Evolutionary conservation across 2,888 invertebrate genomes (phyloP).

Genomic region (Drymonia ruficornis): DNA sequence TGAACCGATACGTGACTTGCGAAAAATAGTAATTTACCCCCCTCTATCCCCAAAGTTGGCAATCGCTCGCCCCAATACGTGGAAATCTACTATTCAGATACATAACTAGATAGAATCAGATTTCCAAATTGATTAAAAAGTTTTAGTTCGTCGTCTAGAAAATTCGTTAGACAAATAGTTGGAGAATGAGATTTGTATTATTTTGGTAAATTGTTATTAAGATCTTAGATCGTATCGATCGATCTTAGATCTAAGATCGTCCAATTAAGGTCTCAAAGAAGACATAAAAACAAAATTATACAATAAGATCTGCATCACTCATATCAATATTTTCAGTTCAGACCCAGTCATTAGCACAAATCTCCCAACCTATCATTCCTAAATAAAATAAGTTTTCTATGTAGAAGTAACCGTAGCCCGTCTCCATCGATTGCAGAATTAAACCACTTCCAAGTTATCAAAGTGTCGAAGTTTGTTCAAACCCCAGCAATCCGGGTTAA

Average conservation of each 20-base stretch:
- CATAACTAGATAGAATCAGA: conserved; percentile 13
- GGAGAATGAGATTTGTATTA: too few relatives aligned
- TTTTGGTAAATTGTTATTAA: too few relatives aligned
- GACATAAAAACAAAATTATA: too few relatives aligned
- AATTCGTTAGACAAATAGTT: background rate
- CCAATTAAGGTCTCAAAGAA: too few relatives aligned
- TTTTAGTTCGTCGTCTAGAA: background rate
- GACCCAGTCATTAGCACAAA: background rate
- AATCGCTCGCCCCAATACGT: conserved; percentile 55
- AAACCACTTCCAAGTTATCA: conserved; percentile 46
- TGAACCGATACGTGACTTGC: conserved; percentile 77
- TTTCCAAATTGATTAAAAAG: background rate
- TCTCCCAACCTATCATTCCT: background rate
- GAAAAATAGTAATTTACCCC: conserved; percentile 74
- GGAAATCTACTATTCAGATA: conserved; percentile 21
- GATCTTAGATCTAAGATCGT: too few relatives aligned
- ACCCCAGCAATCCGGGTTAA: conserved; percentile 38
- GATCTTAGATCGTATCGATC: too few relatives aligned
- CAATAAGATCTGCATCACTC: background rate
- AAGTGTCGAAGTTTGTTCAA: conserved; percentile 51
- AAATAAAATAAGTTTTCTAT: background rate
- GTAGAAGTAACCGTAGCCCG: background rate
- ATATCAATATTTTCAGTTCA: background rate
- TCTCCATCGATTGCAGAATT: conserved; percentile 53
- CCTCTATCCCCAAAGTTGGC: conserved; percentile 45